Base-by-base conservation (phyloP, 2,797 vertebrate genomes). In the Hyperoplus lanceolatus region DNA sequence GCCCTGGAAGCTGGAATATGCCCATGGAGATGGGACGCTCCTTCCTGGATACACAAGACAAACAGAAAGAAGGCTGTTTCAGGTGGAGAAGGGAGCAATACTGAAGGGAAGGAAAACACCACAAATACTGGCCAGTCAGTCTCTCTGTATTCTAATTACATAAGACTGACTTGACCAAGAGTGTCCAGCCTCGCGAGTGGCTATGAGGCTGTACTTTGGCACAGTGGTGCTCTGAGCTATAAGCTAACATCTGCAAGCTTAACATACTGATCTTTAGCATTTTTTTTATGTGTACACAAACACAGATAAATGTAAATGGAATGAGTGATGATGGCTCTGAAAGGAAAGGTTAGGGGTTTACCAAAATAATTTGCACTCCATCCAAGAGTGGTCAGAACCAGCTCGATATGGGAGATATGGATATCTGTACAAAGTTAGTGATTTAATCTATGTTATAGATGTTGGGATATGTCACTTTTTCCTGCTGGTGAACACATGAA, bases 1-100 rank as follows among this genome's bases (percentile, higher is more conserved):
- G 94, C 63, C 95, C 92, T 70, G 97, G 95, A 59, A 98, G 90
- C 0, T 97, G 97, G 89, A 99, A 99, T 85, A 99, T 93, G 48
- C 97, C 98, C 94, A 99, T 89, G 48, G 97, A 98, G 88, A 97
- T 96, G 0, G 98, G 97, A 16, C 96, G 97, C 59, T 99, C 98
- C 92, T 98, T 99, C 95, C 97, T 99, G 92, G 70, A 90, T 6
- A 69, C 46, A n/a, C 10, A 29, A 72, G 36, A 71, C 7, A 79
- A 54, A 56, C 1, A 2, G 41, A 36, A 16, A 29, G 13, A 57
- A 43, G 15, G 12, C 46, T 63, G 36, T 72, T 1, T 51, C 1
- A 54, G 48, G 42, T 8, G 4, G 43, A 10, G 29, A 43, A 66
- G 49, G 57, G 4, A 57, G 18, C 8, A 18, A n/a, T 1, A 62